These are phyloP conservation scores for Leucophenga montana DNA, from an alignment of 2,888 invertebrate genomes.

Conservation along the genomic window DNA sequence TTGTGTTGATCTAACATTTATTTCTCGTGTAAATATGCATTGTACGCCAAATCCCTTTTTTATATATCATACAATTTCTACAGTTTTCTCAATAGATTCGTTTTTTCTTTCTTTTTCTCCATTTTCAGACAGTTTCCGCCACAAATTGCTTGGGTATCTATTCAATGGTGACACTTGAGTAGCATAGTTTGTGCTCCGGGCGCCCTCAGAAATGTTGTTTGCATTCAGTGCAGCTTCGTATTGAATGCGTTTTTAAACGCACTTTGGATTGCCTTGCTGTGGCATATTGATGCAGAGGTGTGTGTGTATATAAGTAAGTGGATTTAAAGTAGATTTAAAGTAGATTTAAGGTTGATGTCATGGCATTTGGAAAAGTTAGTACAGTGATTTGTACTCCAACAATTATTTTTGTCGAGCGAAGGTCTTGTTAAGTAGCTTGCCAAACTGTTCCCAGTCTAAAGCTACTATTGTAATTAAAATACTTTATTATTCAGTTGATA, in stretches of 20 bases:
- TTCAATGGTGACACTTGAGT: not conserved
- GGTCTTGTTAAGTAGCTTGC: no score
- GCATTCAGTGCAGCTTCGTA: not conserved
- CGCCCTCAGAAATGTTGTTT: not conserved
- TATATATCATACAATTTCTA: no score
- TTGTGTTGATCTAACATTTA: constrained; percentile 7
- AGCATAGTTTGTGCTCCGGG: not conserved
- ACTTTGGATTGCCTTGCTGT: not conserved
- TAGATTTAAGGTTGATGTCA: no score
- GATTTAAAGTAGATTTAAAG: not conserved
- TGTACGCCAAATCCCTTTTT: not conserved
- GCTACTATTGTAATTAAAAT: no score
- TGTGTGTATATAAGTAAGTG: not conserved
- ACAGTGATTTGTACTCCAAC: no score
- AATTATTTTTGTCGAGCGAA: no score
- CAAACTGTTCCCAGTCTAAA: no score
- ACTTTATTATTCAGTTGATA: no score
- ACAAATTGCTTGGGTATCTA: constrained; percentile 5
- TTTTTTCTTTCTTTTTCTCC: no score
- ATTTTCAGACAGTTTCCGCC: not conserved
- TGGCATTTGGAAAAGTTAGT: no score
- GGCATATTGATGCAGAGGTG: no score
- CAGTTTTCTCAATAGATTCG: no score
- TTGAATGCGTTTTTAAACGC: constrained; percentile 4
- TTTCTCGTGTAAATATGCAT: constrained; percentile 4